A percentile compares a stretch with the other conserved stretches of the same genome.
These are phyloP conservation scores for Leptobrachium ailaonicum DNA, from an alignment of 2,113 vertebrate genomes.

Conservation along the genomic window DNA sequence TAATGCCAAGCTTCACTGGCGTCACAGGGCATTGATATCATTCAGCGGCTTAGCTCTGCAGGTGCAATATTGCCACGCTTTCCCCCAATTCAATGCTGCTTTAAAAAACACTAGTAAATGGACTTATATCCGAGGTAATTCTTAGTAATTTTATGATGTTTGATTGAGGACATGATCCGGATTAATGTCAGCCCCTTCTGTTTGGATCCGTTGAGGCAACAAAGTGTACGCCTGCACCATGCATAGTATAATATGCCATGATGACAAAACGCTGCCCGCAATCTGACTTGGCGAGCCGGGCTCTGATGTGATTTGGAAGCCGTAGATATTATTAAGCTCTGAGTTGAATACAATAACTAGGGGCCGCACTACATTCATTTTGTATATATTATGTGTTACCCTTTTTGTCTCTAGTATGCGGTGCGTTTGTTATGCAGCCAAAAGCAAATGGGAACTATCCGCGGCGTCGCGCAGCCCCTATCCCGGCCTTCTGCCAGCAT, in stretches of 20 bases:
- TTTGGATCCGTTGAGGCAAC: too few relatives aligned
- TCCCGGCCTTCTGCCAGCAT: neutral
- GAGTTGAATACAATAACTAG: conserved; percentile 27
- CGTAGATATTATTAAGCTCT: conserved; percentile 40
- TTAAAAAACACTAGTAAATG: too few relatives aligned
- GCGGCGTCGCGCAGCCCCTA: neutral
- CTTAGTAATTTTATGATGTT: too few relatives aligned
- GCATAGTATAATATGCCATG: neutral
- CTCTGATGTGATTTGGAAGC: neutral
- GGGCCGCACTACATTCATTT: conserved; percentile 20
- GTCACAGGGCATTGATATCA: too few relatives aligned
- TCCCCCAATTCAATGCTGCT: too few relatives aligned
- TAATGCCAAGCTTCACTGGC: too few relatives aligned
- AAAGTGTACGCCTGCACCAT: neutral
- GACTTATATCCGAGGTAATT: too few relatives aligned
- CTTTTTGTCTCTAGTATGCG: neutral
- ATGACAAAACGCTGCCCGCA: conserved; percentile 19
- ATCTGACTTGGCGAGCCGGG: neutral
- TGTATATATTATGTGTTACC: conserved; percentile 34
- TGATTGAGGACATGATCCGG: too few relatives aligned
- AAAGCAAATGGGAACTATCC: neutral
- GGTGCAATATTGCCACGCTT: too few relatives aligned
- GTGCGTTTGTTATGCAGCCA: conserved; percentile 19
- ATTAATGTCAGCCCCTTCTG: too few relatives aligned
- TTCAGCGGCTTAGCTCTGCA: too few relatives aligned